Evolutionary conservation across 2,797 vertebrate genomes (phyloP).

Genomic region (Alfaro cultratus): DNA sequence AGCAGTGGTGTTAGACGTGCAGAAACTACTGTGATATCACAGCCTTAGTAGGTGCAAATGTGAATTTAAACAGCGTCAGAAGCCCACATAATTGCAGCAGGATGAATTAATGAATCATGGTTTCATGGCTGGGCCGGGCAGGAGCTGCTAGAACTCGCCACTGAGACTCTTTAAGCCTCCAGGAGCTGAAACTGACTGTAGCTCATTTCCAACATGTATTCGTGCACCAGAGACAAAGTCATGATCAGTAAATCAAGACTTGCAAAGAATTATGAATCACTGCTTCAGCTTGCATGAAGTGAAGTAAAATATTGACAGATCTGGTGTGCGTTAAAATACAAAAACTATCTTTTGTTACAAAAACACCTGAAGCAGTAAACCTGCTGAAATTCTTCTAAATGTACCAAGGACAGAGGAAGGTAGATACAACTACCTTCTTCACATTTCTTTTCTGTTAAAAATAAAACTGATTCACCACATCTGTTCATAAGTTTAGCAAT

Average conservation of each 20-base stretch:
- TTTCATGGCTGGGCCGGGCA: not conserved
- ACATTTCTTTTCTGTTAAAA: no score
- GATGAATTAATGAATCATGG: constrained; percentile 1
- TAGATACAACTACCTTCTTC: not conserved
- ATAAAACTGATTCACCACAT: no score
- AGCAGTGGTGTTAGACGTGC: not conserved
- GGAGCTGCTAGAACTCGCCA: not conserved
- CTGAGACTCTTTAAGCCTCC: not conserved
- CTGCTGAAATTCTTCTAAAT: not conserved
- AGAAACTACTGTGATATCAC: constrained; percentile 6
- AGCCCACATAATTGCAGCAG: constrained; percentile 1
- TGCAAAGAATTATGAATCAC: not conserved
- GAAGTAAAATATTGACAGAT: not conserved
- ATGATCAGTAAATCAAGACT: not conserved
- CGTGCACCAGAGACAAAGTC: not conserved
- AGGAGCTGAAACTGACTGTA: not conserved
- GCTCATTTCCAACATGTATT: not conserved
- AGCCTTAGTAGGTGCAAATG: not conserved
- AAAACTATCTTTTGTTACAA: not conserved
- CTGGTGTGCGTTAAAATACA: not conserved
- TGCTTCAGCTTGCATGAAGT: not conserved
- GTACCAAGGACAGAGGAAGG: not conserved
- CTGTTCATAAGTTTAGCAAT: no score
- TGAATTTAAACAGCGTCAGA: constrained; percentile 10
- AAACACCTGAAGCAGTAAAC: not conserved